phyloP scores from a whole-genome alignment of 2,888 invertebrate genomes.

The Stenchaetothrips biformis region DNA sequence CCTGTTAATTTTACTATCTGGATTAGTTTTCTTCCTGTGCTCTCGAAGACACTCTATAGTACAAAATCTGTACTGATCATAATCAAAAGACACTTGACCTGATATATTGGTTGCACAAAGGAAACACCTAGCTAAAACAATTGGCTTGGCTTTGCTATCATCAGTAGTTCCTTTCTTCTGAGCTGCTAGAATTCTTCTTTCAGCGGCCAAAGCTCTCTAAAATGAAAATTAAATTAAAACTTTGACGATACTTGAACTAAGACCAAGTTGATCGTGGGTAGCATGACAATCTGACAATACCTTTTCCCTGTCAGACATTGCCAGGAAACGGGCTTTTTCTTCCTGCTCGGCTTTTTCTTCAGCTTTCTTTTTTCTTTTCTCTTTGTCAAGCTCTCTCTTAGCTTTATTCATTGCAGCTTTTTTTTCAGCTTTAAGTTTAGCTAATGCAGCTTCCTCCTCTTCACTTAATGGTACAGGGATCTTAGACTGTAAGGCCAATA shows the following conservation, averaged over 20 bases:
- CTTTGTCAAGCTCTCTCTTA: constrained; percentile 61
- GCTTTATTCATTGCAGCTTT: constrained; percentile 61
- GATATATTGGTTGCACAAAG: constrained; percentile 60
- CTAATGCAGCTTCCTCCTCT: constrained; percentile 48
- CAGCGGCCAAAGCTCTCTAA: constrained; percentile 62
- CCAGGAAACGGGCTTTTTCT: constrained; percentile 57
- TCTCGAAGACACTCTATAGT: constrained; percentile 59
- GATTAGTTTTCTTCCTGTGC: constrained; percentile 47
- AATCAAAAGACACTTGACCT: constrained; percentile 65
- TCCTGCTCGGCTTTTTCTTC: constrained; percentile 52
- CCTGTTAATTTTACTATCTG: not conserved
- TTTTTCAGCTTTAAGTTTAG: constrained; percentile 62
- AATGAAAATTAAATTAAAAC: constrained; percentile 38
- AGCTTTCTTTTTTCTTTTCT: constrained; percentile 58
- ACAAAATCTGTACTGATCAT: constrained; percentile 60
- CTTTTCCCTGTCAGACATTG: constrained; percentile 72
- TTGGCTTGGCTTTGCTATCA: not conserved
- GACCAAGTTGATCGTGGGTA: not conserved
- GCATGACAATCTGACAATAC: constrained; percentile 50
- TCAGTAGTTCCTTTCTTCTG: constrained; percentile 43
- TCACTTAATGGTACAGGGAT: constrained; percentile 64
- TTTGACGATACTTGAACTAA: too few species aligned
- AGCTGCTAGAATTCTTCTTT: constrained; percentile 53
- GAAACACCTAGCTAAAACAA: constrained; percentile 54
- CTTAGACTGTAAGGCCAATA: constrained; percentile 54